phyloP scores from a whole-genome alignment of 2,113 vertebrate species.

The Chaetodon auriga region DNA sequence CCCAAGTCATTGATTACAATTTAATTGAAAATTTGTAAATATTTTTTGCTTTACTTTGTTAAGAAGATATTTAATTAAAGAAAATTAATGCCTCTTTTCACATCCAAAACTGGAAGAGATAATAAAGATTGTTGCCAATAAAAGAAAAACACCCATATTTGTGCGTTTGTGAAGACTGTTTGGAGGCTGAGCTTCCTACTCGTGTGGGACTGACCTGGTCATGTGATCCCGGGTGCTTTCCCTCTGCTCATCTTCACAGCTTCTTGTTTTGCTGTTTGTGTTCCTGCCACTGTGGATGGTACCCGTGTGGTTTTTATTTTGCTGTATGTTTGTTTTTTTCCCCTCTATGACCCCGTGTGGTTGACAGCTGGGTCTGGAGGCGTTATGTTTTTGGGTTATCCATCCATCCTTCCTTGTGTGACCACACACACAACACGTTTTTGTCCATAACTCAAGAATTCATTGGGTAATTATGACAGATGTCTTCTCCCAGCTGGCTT shows the following conservation, averaged over 20 bases:
- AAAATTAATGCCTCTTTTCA: slow-evolving; percentile 92
- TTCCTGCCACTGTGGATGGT: too few species aligned
- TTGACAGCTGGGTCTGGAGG: too few species aligned
- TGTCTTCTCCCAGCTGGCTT: too few species aligned
- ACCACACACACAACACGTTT: too few species aligned
- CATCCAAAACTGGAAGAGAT: slow-evolving; percentile 89
- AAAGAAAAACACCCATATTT: slow-evolving; percentile 37
- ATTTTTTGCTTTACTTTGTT: slow-evolving; percentile 91
- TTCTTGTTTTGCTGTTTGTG: too few species aligned
- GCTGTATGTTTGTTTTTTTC: too few species aligned
- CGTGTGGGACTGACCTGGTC: background rate
- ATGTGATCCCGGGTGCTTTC: background rate
- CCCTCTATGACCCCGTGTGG: too few species aligned
- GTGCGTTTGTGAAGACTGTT: slow-evolving; percentile 18
- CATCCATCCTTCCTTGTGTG: too few species aligned
- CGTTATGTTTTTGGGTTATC: too few species aligned
- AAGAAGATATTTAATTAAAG: slow-evolving; percentile 92
- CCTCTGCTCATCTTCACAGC: background rate
- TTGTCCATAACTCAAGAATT: too few species aligned
- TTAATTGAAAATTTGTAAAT: slow-evolving; percentile 91
- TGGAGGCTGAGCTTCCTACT: background rate
- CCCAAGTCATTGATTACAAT: slow-evolving; percentile 87
- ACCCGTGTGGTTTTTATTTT: too few species aligned
- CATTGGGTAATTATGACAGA: too few species aligned
- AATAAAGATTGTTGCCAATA: slow-evolving; percentile 84